These are phyloP conservation scores for Micrasema longulum DNA, from an alignment of 1,140 invertebrate species.

Conservation along the genomic window DNA sequence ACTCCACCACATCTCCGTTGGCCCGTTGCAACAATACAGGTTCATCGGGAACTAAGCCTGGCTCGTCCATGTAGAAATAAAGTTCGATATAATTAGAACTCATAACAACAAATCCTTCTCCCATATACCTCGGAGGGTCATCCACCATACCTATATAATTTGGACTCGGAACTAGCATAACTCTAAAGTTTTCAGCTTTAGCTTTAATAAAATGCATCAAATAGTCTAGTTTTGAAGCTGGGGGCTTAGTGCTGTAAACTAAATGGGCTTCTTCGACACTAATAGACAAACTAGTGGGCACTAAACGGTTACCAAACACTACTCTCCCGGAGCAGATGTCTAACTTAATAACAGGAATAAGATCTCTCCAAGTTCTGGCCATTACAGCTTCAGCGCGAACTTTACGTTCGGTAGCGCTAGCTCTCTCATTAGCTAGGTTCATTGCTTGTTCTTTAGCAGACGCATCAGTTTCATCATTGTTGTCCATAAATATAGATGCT, in stretches of 20 bases:
- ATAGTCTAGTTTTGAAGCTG: constrained; percentile 90
- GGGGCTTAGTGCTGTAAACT: constrained; percentile 95
- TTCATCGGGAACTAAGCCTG: constrained; percentile 88
- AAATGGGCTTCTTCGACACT: constrained; percentile 95
- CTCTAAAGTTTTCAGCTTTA: constrained; percentile 94
- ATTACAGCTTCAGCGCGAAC: constrained; percentile 80
- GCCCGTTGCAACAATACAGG: constrained; percentile 90
- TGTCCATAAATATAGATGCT: constrained; percentile 77
- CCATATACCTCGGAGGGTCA: constrained; percentile 97
- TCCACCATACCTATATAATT: constrained; percentile 94
- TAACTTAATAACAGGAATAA: constrained; percentile 96
- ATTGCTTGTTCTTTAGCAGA: constrained; percentile 69
- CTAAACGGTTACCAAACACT: constrained; percentile 96
- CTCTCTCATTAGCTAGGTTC: constrained; percentile 72
- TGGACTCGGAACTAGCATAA: constrained; percentile 92
- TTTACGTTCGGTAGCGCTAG: constrained; percentile 71
- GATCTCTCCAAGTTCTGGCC: constrained; percentile 92
- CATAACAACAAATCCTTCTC: constrained; percentile 96
- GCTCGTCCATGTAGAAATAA: constrained; percentile 97
- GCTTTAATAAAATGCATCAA: constrained; percentile 98
- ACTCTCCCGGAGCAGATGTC: constrained; percentile 91
- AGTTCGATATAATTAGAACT: constrained; percentile 95
- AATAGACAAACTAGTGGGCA: constrained; percentile 93
- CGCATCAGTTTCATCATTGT: constrained; percentile 60
- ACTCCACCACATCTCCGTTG: constrained; percentile 93